Percentiles rank a stretch among this genome's conserved stretches.
phyloP scores from a whole-genome alignment of 2,113 vertebrate genomes.

The Pseudorasbora parva region DNA sequence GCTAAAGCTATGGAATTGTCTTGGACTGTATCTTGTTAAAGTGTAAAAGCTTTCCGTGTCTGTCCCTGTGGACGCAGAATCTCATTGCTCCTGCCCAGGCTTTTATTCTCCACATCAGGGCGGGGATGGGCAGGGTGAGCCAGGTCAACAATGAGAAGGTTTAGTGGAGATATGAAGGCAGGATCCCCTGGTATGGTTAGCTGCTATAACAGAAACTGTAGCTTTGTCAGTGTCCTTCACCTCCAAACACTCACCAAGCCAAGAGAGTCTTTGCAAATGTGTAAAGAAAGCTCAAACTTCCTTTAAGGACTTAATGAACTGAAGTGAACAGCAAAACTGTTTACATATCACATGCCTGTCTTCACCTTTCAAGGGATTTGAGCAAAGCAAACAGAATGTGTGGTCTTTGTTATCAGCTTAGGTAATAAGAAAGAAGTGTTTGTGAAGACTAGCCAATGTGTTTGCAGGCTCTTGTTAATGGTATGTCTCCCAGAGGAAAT shows the following conservation, averaged over 20 bases:
- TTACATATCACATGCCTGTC: slow-evolving; percentile 28
- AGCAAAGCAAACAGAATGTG: slow-evolving; percentile 12
- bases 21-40: slow-evolving; percentile 45
- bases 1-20: not conserved
- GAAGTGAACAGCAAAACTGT: slow-evolving; percentile 39
- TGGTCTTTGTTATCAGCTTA: slow-evolving; percentile 52
- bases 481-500: slow-evolving; percentile 49
- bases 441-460: slow-evolving; percentile 37
- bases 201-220: slow-evolving; percentile 44
- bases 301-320: not conserved
- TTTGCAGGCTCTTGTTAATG: slow-evolving; percentile 44
- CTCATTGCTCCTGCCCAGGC: slow-evolving; percentile 26
- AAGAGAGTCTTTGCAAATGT: not conserved
- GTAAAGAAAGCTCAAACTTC: not conserved
- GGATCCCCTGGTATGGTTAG: slow-evolving; percentile 45
- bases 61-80: slow-evolving; percentile 49
- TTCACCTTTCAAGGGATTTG: slow-evolving; percentile 56
- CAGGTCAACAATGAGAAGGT: slow-evolving; percentile 49
- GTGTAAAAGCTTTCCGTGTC: slow-evolving; percentile 4
- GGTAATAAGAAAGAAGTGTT: slow-evolving; percentile 43
- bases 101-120: slow-evolving; percentile 4
- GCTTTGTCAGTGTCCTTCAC: slow-evolving; percentile 53
- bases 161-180: slow-evolving; percentile 45
- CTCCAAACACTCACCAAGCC: slow-evolving; percentile 43
- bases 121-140: slow-evolving; percentile 45